A percentile compares a stretch with the other conserved stretches of the same genome.
Evolutionary conservation across 2,797 vertebrate genomes (phyloP).

Genomic region (Etheostoma perlongum): DNA sequence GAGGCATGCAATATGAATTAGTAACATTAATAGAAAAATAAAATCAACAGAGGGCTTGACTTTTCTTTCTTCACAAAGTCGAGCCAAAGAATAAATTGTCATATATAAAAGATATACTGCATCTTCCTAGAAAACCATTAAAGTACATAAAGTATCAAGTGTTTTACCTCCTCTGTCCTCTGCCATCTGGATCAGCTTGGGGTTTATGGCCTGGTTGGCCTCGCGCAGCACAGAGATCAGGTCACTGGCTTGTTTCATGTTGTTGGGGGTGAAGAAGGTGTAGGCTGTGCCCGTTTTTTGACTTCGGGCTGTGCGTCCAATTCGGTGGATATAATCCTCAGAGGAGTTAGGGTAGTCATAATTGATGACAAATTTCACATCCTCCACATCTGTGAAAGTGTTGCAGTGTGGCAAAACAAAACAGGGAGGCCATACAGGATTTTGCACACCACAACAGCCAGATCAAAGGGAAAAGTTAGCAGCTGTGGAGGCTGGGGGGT

Average conservation of each 20-base stretch:
- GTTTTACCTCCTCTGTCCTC: slow-evolving; percentile 96
- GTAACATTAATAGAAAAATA: not conserved
- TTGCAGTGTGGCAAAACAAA: slow-evolving; percentile 99
- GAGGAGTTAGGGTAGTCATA: slow-evolving; percentile 99
- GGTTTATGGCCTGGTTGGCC: slow-evolving; percentile 99
- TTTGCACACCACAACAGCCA: slow-evolving; percentile 99
- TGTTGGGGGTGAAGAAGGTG: slow-evolving; percentile 99
- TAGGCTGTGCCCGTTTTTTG: slow-evolving; percentile 99
- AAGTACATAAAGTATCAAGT: not conserved
- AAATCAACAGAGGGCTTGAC: not conserved
- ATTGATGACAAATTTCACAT: slow-evolving; percentile 99
- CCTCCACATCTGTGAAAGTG: slow-evolving; percentile 99
- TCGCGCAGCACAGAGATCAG: slow-evolving; percentile 98
- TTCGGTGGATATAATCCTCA: slow-evolving; percentile 99
- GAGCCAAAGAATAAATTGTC: not conserved
- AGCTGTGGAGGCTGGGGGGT: slow-evolving; percentile 72
- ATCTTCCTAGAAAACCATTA: not conserved
- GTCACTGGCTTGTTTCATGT: slow-evolving; percentile 98
- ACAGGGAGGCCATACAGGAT: slow-evolving; percentile 87
- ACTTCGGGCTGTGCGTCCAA: slow-evolving; percentile 98
- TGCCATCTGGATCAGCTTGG: slow-evolving; percentile 95
- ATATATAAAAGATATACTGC: not conserved
- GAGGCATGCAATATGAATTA: not conserved
- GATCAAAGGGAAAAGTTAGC: slow-evolving; percentile 96
- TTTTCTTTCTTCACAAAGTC: not conserved